phyloP scores from a whole-genome alignment of 2,113 vertebrate species.

The Pelmatolapia mariae region DNA sequence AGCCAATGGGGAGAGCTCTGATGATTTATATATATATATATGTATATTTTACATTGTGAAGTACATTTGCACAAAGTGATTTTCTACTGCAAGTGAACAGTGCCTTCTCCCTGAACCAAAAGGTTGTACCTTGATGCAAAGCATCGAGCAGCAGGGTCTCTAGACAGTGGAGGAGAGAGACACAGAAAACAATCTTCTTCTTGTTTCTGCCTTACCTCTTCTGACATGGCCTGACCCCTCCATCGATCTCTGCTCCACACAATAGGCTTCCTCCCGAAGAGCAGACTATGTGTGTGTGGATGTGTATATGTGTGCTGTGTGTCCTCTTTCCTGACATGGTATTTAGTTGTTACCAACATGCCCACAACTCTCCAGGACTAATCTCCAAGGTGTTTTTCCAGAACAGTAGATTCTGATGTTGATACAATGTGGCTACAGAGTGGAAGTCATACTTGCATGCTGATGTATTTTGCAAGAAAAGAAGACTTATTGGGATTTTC shows the following conservation, averaged over 20 bases:
- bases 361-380: slow-evolving; percentile 26
- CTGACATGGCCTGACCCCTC: slow-evolving; percentile 63
- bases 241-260: slow-evolving; percentile 62
- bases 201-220: slow-evolving; percentile 66
- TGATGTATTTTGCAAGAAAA: background rate
- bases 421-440: slow-evolving; percentile 1
- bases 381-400: slow-evolving; percentile 38
- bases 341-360: slow-evolving; percentile 35
- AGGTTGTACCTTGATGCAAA: slow-evolving; percentile 47
- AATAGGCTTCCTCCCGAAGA: slow-evolving; percentile 59
- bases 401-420: slow-evolving; percentile 14
- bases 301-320: slow-evolving; percentile 8
- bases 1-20: background rate
- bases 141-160: slow-evolving; percentile 47
- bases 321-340: slow-evolving; percentile 38
- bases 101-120: slow-evolving; percentile 26
- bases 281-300: slow-evolving; percentile 3
- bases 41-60: background rate
- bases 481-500: background rate
- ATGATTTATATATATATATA: fast-evolving
- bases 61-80: background rate
- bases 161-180: slow-evolving; percentile 49
- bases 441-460: background rate
- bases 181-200: slow-evolving; percentile 63
- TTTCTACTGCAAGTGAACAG: slow-evolving; percentile 16